These are phyloP conservation scores for Adelges cooleyi DNA, from an alignment of 1,140 invertebrate species.

Conservation along the genomic window DNA sequence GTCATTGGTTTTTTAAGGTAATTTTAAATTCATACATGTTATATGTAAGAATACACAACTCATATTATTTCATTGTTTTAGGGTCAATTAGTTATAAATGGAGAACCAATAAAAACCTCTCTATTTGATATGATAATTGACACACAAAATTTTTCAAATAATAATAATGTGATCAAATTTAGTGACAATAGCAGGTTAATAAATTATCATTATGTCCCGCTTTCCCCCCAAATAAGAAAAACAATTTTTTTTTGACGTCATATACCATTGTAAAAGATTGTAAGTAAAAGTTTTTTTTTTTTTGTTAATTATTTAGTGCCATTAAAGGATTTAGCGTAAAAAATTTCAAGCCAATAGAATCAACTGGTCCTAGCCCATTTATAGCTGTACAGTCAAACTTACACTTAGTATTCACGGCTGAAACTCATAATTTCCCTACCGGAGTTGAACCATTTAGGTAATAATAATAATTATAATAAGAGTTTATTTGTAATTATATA, in stretches of 20 bases:
- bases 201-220: too few species aligned
- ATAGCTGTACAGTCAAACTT: conserved; percentile 46
- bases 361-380: conserved; percentile 52
- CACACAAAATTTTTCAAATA: conserved; percentile 74
- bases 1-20: conserved; percentile 83
- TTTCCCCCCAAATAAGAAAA: too few species aligned
- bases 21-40: neutral
- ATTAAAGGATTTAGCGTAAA: conserved; percentile 70
- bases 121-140: conserved; percentile 86
- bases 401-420: conserved; percentile 95
- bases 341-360: conserved; percentile 50
- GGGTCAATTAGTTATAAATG: conserved; percentile 80
- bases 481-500: neutral
- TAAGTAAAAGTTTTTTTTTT: too few species aligned
- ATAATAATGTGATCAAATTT: conserved; percentile 95
- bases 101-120: conserved; percentile 59
- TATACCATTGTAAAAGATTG: too few species aligned
- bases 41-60: neutral
- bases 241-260: too few species aligned
- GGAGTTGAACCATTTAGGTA: conserved; percentile 75
- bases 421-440: conserved; percentile 98
- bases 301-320: conserved; percentile 51
- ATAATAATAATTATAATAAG: neutral
- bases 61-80: conserved; percentile 38
- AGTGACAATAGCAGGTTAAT: conserved; percentile 85